Percentiles rank a stretch among this genome's conserved stretches.
These are phyloP conservation scores for Thermophis baileyi DNA, from an alignment of 2,113 vertebrate genomes.

Conservation along the genomic window DNA sequence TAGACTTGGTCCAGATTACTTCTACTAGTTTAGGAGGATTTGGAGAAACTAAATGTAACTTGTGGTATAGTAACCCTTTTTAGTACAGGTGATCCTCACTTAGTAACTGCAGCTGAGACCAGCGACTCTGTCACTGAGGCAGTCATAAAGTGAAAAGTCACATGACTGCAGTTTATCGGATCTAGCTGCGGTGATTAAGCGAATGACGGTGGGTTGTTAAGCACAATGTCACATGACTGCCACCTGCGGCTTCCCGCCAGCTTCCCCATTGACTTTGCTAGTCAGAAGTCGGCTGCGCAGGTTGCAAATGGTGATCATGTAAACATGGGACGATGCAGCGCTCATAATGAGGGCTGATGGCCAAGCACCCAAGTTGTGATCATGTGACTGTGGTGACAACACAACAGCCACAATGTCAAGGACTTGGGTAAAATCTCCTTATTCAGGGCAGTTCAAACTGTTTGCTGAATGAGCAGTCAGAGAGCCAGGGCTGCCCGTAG, in stretches of 20 bases:
- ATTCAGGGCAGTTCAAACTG: background rate
- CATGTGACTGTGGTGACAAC: background rate
- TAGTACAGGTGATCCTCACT: background rate
- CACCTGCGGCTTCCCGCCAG: background rate
- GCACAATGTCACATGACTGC: background rate
- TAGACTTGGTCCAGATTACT: background rate
- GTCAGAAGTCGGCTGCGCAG: background rate
- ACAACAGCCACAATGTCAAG: background rate
- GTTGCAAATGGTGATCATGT: background rate
- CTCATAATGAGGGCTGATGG: background rate
- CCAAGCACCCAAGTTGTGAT: background rate
- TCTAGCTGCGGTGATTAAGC: background rate
- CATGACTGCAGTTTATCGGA: background rate
- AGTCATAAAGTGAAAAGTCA: background rate
- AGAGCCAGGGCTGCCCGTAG: background rate
- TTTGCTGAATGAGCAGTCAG: background rate
- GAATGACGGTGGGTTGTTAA: background rate
- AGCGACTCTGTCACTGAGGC: background rate
- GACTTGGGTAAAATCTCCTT: background rate
- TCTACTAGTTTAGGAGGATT: background rate
- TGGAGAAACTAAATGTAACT: background rate
- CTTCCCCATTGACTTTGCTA: background rate
- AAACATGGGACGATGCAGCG: background rate
- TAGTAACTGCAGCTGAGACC: background rate
- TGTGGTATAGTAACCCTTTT: background rate